A percentile compares a stretch with the other conserved stretches of the same genome.
Evolutionary conservation across 2,113 vertebrate genomes (phyloP).

Genomic region (Notarius lentiginosus): DNA sequence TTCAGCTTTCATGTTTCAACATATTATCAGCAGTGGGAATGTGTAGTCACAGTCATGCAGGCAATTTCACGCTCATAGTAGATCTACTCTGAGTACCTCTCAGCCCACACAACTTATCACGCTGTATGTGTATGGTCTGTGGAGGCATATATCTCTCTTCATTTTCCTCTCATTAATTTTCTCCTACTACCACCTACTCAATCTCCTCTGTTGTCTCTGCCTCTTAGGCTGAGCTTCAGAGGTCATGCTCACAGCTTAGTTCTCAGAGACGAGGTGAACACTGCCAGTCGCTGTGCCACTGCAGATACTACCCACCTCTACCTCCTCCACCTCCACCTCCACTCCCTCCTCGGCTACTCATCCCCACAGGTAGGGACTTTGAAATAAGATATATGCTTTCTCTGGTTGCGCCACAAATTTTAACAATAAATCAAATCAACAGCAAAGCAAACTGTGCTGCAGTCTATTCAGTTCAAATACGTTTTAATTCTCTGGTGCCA

Average conservation of each 20-base stretch:
- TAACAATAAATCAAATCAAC: neutral
- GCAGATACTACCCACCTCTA: slow-evolving; percentile 85
- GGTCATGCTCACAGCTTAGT: slow-evolving; percentile 85
- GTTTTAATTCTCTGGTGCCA: neutral
- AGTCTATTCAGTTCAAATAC: neutral
- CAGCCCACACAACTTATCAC: slow-evolving; percentile 35
- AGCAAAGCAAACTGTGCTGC: neutral
- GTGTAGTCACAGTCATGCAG: slow-evolving; percentile 16
- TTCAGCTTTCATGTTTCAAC: neutral
- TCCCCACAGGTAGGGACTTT: slow-evolving; percentile 77
- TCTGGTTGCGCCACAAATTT: neutral
- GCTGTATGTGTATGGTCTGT: slow-evolving; percentile 29
- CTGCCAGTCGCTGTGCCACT: slow-evolving; percentile 88
- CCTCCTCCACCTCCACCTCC: slow-evolving; percentile 91
- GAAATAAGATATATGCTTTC: neutral
- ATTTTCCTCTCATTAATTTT: slow-evolving; percentile 32
- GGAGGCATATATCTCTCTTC: slow-evolving; percentile 36
- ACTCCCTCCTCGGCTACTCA: slow-evolving; percentile 84
- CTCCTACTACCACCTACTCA: slow-evolving; percentile 40
- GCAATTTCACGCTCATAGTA: slow-evolving; percentile 36
- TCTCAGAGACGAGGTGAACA: slow-evolving; percentile 81
- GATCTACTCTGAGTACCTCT: slow-evolving; percentile 2
- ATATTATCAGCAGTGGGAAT: slow-evolving; percentile 14
- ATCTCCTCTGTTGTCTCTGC: slow-evolving; percentile 66
- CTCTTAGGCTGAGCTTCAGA: slow-evolving; percentile 88